Percentiles rank a stretch among this genome's conserved stretches.
Conservation (phyloP, 1,140 invertebrate species). For the Platorchestia sp. region DNA sequence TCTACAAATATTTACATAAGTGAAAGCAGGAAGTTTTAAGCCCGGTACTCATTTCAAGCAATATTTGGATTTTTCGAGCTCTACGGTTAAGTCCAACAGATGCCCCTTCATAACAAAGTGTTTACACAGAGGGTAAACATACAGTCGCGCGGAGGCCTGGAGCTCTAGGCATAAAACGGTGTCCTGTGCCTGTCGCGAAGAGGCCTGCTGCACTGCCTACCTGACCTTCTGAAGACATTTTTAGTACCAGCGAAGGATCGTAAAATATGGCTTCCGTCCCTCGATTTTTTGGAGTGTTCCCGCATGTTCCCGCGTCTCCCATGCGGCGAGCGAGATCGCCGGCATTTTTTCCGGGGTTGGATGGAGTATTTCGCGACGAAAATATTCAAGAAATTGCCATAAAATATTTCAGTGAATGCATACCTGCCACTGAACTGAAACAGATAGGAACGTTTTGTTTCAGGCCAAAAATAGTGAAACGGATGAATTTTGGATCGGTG, state of each 20-base stretch:
- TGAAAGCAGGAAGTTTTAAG: background rate
- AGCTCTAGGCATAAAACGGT: constrained; percentile 9
- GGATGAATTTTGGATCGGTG: background rate
- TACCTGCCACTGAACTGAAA: background rate
- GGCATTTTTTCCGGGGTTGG: background rate
- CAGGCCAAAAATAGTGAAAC: background rate
- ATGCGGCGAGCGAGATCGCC: background rate
- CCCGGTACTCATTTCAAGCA: background rate
- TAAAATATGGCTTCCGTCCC: background rate
- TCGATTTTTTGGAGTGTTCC: background rate
- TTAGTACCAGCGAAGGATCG: constrained; percentile 22
- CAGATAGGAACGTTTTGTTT: background rate
- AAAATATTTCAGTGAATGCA: background rate
- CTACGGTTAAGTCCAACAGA: constrained; percentile 14
- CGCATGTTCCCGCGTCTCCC: background rate
- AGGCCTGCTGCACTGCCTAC: background rate
- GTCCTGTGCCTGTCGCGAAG: background rate
- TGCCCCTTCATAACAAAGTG: constrained; percentile 51
- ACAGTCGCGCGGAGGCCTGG: constrained; percentile 5
- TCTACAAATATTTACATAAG: constrained; percentile 22
- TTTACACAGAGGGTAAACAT: constrained; percentile 28
- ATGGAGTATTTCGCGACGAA: background rate
- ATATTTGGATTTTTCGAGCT: constrained; percentile 27
- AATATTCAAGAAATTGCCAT: background rate
- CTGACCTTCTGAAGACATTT: constrained; percentile 19